Evolutionary conservation across 2,797 vertebrate species (phyloP).

Genomic region (Perodicticus potto): DNA sequence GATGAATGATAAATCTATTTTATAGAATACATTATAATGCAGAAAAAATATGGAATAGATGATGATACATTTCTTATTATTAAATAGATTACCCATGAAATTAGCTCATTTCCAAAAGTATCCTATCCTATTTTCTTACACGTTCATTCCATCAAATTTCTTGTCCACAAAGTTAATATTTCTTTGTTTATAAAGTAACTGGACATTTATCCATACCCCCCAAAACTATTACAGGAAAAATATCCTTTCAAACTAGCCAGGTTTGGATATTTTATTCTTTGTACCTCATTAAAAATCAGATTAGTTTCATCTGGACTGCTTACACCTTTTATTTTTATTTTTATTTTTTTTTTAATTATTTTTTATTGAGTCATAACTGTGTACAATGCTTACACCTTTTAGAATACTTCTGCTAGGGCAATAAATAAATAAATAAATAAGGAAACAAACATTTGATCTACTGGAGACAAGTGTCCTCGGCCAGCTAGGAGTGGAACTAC

Average conservation of each 20-base stretch:
- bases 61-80: not conserved
- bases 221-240: not conserved
- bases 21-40: not conserved
- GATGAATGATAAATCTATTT: not conserved
- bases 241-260: not conserved
- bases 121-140: not conserved
- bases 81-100: not conserved
- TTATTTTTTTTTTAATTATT: too few relatives aligned
- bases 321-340: too few relatives aligned
- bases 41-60: not conserved
- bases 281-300: not conserved
- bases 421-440: not conserved
- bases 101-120: not conserved
- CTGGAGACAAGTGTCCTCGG: not conserved
- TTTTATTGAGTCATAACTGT: too few relatives aligned
- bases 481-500: not conserved
- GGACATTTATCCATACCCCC: not conserved
- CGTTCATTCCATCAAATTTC: not conserved
- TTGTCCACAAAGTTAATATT: not conserved
- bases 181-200: constrained; percentile 21
- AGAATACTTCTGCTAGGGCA: not conserved
- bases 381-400: constrained; percentile 32
- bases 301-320: constrained; percentile 7
- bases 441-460: not conserved
- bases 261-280: not conserved